Evolutionary conservation across 2,113 vertebrate genomes (phyloP), one percentile per base, ranked within the genome.

Genomic region (Ictalurus punctatus): DNA sequence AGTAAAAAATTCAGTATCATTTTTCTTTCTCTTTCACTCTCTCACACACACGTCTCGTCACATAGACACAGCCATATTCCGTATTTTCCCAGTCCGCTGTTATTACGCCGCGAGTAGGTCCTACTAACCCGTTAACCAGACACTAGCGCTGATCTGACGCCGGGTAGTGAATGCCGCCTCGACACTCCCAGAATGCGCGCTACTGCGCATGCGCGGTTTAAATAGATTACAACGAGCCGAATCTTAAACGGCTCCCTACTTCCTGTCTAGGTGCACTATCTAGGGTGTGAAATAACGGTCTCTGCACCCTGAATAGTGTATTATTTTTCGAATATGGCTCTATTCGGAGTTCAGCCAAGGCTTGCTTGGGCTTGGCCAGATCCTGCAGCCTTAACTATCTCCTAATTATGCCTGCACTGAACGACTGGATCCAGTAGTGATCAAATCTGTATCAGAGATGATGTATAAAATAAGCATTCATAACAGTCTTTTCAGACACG

Each of bases 121-220:
- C 40, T 17, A 89, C 59, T 83, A 92, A 87, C 90, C 92, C 91
- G 92, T 90, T 79, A 87, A 90, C 82, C 91, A 76, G 54, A 84
- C 81, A 83, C 88, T 90, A 89, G 87, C 88, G 80, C 89, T 69
- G 84, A 73, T 85, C 88, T 80, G 89, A 89, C 90, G 84, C 90
- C 90, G 78, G 88, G 76, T 89, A 89, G 86, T 87, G 69, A 93
- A 82, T 6, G 56, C 87, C 58, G 90, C 92, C 90, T 93, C 91
- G 94, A 95, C 95, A 95, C 95, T 94, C 95, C 95, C 95, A 93
- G 93, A 92, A 13, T 48, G 5, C 56, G 16, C 23, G 3, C 48
- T 48, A 90, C 74, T 90, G 94, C 95, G 95, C 95, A 95, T 96
- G 95, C 94, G 44, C 94, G 0, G 0, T 23, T 0, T 19, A 0